Evolutionary conservation across 35 echinoderm and acorn worm species (phyloP).

Genomic region (Patiria miniata): DNA sequence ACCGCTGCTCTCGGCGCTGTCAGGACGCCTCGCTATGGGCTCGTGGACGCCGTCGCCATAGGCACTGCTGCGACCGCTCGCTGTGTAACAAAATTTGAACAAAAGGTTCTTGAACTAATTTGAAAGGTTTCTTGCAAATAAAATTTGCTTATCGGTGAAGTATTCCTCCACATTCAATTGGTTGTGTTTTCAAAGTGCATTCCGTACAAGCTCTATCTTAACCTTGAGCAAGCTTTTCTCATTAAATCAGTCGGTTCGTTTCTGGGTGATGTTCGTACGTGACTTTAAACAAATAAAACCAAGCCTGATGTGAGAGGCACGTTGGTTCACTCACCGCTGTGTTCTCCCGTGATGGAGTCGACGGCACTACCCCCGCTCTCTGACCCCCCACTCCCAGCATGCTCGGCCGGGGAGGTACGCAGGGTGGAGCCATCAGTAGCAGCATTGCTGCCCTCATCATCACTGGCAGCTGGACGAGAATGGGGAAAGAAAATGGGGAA

Average conservation of each 20-base stretch:
- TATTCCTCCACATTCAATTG: too few relatives aligned
- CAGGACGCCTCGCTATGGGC: conserved; percentile 49
- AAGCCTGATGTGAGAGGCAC: too few relatives aligned
- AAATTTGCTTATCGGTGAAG: too few relatives aligned
- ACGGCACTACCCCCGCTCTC: conserved; percentile 95
- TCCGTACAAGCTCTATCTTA: too few relatives aligned
- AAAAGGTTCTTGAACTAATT: neutral
- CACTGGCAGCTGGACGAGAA: conserved; percentile 76
- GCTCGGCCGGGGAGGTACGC: conserved; percentile 94
- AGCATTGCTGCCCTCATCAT: conserved; percentile 98
- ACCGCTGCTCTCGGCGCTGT: conserved; percentile 69
- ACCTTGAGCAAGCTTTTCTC: too few relatives aligned
- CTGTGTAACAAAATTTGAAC: conserved; percentile 9
- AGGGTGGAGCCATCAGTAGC: conserved; percentile 96
- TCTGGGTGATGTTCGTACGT: too few relatives aligned
- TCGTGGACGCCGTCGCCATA: conserved; percentile 86
- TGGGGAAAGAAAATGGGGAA: neutral
- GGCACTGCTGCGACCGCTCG: conserved; percentile 95
- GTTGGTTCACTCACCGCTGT: conserved; percentile 84
- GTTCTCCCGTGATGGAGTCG: conserved; percentile 98
- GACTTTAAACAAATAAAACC: too few relatives aligned
- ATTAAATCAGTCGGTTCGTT: too few relatives aligned
- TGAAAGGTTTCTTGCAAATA: too few relatives aligned
- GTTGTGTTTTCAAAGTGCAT: too few relatives aligned
- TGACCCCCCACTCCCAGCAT: conserved; percentile 94